A percentile compares a stretch with the other conserved stretches of the same genome.
Evolutionary conservation across 2,888 invertebrate species (phyloP).

Genomic region (Apantesis nais): DNA sequence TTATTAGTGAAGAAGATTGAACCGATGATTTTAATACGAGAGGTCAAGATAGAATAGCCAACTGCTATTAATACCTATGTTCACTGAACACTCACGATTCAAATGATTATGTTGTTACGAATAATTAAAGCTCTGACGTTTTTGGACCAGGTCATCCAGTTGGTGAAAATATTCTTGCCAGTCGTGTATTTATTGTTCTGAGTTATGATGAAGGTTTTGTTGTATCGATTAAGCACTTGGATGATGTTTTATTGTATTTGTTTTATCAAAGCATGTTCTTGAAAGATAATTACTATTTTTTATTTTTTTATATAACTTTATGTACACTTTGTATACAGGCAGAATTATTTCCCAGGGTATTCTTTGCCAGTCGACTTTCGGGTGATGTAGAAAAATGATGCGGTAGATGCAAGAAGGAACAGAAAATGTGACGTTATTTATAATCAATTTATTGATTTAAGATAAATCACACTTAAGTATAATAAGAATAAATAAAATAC

Average conservation of each 20-base stretch:
- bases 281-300: background rate
- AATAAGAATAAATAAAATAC: no score
- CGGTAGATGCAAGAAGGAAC: no score
- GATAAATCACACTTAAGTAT: no score
- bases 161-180: conserved; percentile 25
- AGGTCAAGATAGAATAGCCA: conserved; percentile 60
- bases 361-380: no score
- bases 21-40: conserved; percentile 30
- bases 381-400: no score
- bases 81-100: conserved; percentile 79
- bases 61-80: conserved; percentile 66
- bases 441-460: no score
- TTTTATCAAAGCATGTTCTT: background rate
- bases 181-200: conserved; percentile 19
- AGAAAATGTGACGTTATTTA: no score
- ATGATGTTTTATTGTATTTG: conserved; percentile 1
- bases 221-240: conserved; percentile 14
- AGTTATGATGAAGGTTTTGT: conserved; percentile 37
- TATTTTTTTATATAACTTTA: no score
- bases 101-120: conserved; percentile 81
- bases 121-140: conserved; percentile 81
- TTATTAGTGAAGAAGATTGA: conserved; percentile 38
- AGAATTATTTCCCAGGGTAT: no score
- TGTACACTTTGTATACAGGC: no score
- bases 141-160: conserved; percentile 66